A percentile compares a stretch with the other conserved stretches of the same genome.
Evolutionary conservation across 2,888 invertebrate species (phyloP).

Genomic region (Lottia gigantea): DNA sequence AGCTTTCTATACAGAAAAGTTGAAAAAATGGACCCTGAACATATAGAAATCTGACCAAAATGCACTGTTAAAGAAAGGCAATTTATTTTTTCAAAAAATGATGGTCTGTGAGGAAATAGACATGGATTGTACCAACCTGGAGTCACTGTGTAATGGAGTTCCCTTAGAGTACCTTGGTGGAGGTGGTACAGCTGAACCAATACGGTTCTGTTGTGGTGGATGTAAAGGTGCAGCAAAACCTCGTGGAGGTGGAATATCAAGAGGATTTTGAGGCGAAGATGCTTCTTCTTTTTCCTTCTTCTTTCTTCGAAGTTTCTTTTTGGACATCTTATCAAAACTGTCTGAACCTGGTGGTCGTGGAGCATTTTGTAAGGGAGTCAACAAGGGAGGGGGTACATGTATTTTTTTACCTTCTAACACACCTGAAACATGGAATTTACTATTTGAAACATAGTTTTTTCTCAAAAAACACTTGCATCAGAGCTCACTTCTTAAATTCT

Average conservation of each 20-base stretch:
- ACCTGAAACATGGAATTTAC: slow-evolving; percentile 31
- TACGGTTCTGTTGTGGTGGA: slow-evolving; percentile 45
- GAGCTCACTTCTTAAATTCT: no score
- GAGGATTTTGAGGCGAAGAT: slow-evolving; percentile 41
- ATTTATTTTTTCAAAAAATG: no score
- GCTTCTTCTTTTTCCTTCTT: slow-evolving; percentile 43
- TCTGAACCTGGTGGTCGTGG: slow-evolving; percentile 47
- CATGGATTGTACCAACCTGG: no score
- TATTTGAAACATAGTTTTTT: no score
- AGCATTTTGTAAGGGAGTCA: slow-evolving; percentile 59
- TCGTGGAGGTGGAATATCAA: slow-evolving; percentile 49
- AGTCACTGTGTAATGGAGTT: slow-evolving; percentile 32
- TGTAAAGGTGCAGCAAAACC: slow-evolving; percentile 59
- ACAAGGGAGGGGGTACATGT: slow-evolving; percentile 52
- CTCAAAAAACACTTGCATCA: no score
- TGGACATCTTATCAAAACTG: slow-evolving; percentile 34
- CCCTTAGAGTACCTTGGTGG: slow-evolving; percentile 52
- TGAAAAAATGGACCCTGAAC: no score
- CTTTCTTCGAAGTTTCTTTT: slow-evolving; percentile 47
- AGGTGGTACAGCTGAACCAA: slow-evolving; percentile 33
- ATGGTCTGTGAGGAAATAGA: no score
- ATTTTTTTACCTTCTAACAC: slow-evolving; percentile 55
- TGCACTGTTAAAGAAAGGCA: no score
- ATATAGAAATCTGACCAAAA: no score
- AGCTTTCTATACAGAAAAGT: no score